A percentile compares a stretch with the other conserved stretches of the same genome.
Evolutionary conservation across 2,113 vertebrate species (phyloP).

Genomic region (Stictonetta naevosa): DNA sequence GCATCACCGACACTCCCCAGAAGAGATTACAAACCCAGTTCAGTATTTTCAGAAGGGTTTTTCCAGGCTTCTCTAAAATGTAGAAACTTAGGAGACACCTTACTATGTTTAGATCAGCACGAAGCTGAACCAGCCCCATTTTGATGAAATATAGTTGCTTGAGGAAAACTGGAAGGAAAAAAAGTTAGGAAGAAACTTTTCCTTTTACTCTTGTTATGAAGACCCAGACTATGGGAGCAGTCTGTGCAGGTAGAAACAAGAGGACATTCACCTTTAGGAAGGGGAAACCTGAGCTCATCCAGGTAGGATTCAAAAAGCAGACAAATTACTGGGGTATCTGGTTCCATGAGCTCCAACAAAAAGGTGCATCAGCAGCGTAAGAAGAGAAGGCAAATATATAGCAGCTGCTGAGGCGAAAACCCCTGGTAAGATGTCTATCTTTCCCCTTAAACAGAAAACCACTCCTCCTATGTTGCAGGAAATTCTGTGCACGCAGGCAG

Average conservation of each 20-base stretch:
- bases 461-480: not conserved
- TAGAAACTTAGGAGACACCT: not conserved
- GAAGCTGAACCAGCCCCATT: not conserved
- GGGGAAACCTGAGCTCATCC: not conserved
- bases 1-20: not conserved
- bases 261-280: not conserved
- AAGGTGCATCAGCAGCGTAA: not conserved
- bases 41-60: not conserved
- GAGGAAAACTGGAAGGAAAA: not conserved
- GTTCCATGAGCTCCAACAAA: not conserved
- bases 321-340: not conserved
- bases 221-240: not conserved
- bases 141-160: not conserved
- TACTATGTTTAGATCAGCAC: not conserved
- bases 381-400: not conserved
- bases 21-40: not conserved
- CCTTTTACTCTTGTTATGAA: not conserved
- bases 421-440: not conserved
- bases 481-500: not conserved
- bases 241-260: not conserved
- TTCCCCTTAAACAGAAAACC: accelerated
- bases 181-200: not conserved
- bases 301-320: not conserved
- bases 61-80: not conserved
- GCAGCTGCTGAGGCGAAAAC: not conserved